These are phyloP conservation scores for Oxytorus armatus DNA, from an alignment of 2,888 invertebrate genomes.

Conservation along the genomic window DNA sequence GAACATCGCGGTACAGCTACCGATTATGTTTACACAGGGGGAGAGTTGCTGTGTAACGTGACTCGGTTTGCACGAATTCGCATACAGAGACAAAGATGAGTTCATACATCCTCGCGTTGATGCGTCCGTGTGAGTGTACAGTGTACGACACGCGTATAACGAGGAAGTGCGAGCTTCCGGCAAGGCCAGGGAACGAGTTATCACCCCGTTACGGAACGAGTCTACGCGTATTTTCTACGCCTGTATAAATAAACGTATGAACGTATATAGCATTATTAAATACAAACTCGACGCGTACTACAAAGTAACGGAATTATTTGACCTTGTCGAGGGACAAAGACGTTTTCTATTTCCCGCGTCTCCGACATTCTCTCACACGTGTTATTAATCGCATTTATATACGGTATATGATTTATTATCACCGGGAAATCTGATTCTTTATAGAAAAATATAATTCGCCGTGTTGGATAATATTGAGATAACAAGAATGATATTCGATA, in stretches of 20 bases:
- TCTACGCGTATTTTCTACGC: slow-evolving; percentile 65
- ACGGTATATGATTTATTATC: not conserved
- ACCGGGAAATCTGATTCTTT: slow-evolving; percentile 7
- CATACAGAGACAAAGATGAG: slow-evolving; percentile 32
- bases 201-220: slow-evolving; percentile 69
- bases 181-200: slow-evolving; percentile 69
- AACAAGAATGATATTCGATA: slow-evolving; percentile 50
- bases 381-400: slow-evolving; percentile 14
- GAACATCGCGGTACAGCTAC: slow-evolving; percentile 42
- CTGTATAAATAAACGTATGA: slow-evolving; percentile 36
- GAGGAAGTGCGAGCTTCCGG: slow-evolving; percentile 69
- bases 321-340: slow-evolving; percentile 67
- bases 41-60: slow-evolving; percentile 61
- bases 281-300: slow-evolving; percentile 7
- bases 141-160: slow-evolving; percentile 65
- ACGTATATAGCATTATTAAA: slow-evolving; percentile 23
- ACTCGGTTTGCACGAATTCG: slow-evolving; percentile 63
- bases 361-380: not conserved
- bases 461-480: slow-evolving; percentile 3
- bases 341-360: slow-evolving; percentile 36
- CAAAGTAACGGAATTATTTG: slow-evolving; percentile 64
- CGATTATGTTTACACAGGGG: slow-evolving; percentile 44
- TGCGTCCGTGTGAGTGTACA: slow-evolving; percentile 10
- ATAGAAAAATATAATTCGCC: not conserved
- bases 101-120: not conserved